Base-by-base conservation (phyloP, 2,113 vertebrate species). In the Mastomys natalensis region DNA sequence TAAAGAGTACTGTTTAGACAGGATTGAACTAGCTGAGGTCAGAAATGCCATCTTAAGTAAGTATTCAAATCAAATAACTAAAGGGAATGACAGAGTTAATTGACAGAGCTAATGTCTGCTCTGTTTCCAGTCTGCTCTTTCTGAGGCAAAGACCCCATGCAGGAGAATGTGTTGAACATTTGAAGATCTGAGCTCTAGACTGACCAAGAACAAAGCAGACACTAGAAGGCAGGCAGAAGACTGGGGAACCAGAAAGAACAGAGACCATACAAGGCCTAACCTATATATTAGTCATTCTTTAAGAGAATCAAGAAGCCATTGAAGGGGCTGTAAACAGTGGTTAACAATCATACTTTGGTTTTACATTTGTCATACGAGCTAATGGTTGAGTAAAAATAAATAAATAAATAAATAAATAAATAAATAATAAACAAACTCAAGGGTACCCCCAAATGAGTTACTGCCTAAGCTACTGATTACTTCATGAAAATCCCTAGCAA, bases 401-500 rank as follows among this genome's bases (percentile, higher is more conserved):
- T 24, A 73, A 19, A 17, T 53, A 45, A 21, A 64, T 53, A 64
- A 26, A 68, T 58, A 29, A 66, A 94, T 80, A 81, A 72, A 72
- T 85, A 45, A 48, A 55, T 24, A 66, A 94, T 80, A 81, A 72
- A 72, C 80, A 45, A 48, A 55, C 29, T 93, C 62, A 51, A 40
- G 16, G 51, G 43, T 21, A 66, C 16, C 34, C 70, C 81, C 53
- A 91, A 93, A 31, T 81, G 92, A 97, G 77, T 93, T 86, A 89
- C 34, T 89, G 43, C 22, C n/a, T 53, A 24, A 82, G 66, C 92
- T 85, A 94, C 87, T 91, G n/a, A 77, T 93, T 72, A 77, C 64
- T 89, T 58, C 37, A 85, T 55, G 40, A 89, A 37, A 66, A 87
- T 48, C 55, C 82, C 95, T 87, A 94, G 92, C 78, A 94, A 93